phyloP scores from a whole-genome alignment of 2,888 invertebrate species.

The Spodoptera picta region DNA sequence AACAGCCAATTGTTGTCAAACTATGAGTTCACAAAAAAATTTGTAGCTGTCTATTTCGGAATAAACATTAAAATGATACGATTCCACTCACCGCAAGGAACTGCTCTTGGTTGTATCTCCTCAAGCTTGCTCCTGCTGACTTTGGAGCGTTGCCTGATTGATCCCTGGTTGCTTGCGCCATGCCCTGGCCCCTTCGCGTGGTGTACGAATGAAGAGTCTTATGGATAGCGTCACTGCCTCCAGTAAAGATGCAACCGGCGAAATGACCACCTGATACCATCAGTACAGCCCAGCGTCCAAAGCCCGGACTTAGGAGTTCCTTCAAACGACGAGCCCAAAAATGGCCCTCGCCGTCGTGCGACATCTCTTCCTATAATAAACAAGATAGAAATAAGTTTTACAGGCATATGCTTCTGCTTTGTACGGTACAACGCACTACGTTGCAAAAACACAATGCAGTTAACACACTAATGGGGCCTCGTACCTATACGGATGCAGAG shows the following conservation, averaged over 20 bases:
- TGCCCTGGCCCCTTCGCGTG: conserved; percentile 94
- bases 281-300: conserved; percentile 91
- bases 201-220: conserved; percentile 96
- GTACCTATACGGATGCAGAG: too few species aligned
- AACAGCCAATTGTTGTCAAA: too few species aligned
- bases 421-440: too few species aligned
- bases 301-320: conserved; percentile 77
- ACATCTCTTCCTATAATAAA: conserved; percentile 81
- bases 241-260: conserved; percentile 80
- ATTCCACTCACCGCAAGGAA: conserved; percentile 89
- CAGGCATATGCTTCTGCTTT: too few species aligned
- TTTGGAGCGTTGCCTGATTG: conserved; percentile 90
- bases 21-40: too few species aligned
- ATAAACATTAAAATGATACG: too few species aligned
- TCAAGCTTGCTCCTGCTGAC: conserved; percentile 94
- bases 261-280: conserved; percentile 94
- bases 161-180: conserved; percentile 92
- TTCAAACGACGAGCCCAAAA: conserved; percentile 79
- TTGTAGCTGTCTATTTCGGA: too few species aligned
- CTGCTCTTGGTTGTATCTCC: conserved; percentile 94
- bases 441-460: too few species aligned
- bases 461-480: too few species aligned
- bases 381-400: not conserved
- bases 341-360: conserved; percentile 81
- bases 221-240: conserved; percentile 88